phyloP scores from a whole-genome alignment of 2,113 vertebrate species.

The Hippopotamus amphibius region DNA sequence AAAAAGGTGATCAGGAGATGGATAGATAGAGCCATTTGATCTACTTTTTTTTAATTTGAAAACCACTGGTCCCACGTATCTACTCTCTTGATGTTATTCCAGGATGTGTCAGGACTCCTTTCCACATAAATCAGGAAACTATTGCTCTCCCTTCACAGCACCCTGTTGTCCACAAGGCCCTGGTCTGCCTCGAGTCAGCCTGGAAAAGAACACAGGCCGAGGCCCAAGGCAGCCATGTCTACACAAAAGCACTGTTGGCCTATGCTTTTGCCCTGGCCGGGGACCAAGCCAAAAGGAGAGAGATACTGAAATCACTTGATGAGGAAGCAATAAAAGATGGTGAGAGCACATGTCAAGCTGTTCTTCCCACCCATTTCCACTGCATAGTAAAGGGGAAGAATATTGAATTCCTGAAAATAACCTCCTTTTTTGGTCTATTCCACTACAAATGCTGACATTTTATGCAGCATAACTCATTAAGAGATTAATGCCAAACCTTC shows the following conservation, averaged over 20 bases:
- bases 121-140: background rate
- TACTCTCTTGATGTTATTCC: background rate
- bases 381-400: background rate
- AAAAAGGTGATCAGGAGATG: background rate
- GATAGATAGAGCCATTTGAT: background rate
- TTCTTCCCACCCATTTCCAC: background rate
- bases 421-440: background rate
- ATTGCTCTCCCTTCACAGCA: conserved; percentile 66
- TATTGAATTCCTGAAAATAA: background rate
- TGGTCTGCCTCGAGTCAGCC: conserved; percentile 78
- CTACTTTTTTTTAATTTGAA: background rate
- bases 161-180: conserved; percentile 76
- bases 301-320: conserved; percentile 78
- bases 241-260: conserved; percentile 82
- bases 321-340: conserved; percentile 47
- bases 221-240: conserved; percentile 52
- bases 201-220: conserved; percentile 43
- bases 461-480: too few species aligned
- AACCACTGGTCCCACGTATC: background rate
- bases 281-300: conserved; percentile 70
- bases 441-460: background rate
- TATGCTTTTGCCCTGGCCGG: conserved; percentile 81
- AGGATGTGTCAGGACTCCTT: background rate
- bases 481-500: background rate
- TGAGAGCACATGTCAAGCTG: background rate